These are phyloP conservation scores for Melieria crassipennis DNA, from an alignment of 2,888 invertebrate species.

Conservation along the genomic window DNA sequence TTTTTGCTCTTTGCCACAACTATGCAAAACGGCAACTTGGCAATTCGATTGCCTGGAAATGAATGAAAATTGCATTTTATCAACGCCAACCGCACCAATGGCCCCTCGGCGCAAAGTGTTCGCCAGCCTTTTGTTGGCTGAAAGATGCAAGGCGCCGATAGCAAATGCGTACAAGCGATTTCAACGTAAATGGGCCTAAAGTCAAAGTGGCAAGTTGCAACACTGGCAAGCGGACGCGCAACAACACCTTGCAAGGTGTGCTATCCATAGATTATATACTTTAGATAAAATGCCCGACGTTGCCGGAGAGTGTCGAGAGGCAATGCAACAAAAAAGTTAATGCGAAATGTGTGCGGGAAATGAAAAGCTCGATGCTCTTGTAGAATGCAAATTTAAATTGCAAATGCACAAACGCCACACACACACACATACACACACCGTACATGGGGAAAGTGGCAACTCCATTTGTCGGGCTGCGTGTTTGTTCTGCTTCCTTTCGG, in stretches of 20 bases:
- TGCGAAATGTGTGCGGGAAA: neutral
- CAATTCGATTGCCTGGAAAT: too few species aligned
- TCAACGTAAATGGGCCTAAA: too few species aligned
- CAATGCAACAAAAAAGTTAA: neutral
- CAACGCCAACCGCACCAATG: too few species aligned
- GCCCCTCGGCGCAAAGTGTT: too few species aligned
- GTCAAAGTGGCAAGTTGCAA: too few species aligned
- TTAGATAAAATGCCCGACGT: constrained; percentile 41
- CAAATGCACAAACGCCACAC: constrained; percentile 37
- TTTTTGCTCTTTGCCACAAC: too few species aligned
- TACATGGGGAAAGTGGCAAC: neutral
- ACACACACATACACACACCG: neutral
- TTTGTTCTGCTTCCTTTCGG: too few species aligned
- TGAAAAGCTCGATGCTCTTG: constrained; percentile 23
- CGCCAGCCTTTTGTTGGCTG: too few species aligned
- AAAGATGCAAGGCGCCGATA: too few species aligned
- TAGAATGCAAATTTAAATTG: constrained; percentile 46
- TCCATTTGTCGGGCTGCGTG: neutral
- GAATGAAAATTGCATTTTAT: too few species aligned
- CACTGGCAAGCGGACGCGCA: constrained; percentile 2
- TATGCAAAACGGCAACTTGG: too few species aligned
- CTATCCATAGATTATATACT: constrained; percentile 43
- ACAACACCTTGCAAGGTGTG: constrained; percentile 48
- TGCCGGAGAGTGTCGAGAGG: neutral
- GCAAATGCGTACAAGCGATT: too few species aligned